Percentiles rank a stretch among this genome's conserved stretches.
phyloP scores from a whole-genome alignment of 2,113 vertebrate species.

The Okapia johnstoni region DNA sequence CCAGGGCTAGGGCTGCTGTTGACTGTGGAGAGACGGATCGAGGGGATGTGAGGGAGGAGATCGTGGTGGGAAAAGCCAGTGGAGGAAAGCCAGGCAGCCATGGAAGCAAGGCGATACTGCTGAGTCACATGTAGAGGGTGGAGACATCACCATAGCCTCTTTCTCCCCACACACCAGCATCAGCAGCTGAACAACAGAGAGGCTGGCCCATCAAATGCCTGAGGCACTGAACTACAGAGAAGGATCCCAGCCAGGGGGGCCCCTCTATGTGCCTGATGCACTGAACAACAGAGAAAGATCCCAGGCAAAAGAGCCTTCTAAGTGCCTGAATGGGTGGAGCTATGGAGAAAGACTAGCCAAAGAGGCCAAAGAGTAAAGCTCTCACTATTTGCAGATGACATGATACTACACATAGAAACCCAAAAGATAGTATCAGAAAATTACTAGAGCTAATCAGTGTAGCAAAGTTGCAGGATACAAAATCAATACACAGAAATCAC shows the following conservation, averaged over 20 bases:
- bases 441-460: background rate
- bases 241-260: background rate
- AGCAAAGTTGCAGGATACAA: background rate
- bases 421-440: background rate
- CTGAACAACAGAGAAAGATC: background rate
- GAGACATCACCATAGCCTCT: background rate
- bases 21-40: background rate
- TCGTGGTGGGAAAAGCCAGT: fast-evolving
- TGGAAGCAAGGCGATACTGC: fast-evolving
- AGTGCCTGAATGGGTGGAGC: background rate
- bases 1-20: background rate
- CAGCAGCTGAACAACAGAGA: background rate
- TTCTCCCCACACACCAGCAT: background rate
- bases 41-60: background rate
- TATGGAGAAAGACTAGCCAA: background rate
- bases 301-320: background rate
- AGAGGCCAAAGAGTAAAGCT: background rate
- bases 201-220: background rate
- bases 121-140: fast-evolving
- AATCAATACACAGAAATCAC: background rate
- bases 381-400: background rate
- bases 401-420: background rate
- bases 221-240: background rate
- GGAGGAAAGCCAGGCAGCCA: background rate
- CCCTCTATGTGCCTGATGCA: background rate